A percentile compares a stretch with the other conserved stretches of the same genome.
Conservation (phyloP, 1,140 invertebrate genomes). For the Proctacanthus coquilletti region DNA sequence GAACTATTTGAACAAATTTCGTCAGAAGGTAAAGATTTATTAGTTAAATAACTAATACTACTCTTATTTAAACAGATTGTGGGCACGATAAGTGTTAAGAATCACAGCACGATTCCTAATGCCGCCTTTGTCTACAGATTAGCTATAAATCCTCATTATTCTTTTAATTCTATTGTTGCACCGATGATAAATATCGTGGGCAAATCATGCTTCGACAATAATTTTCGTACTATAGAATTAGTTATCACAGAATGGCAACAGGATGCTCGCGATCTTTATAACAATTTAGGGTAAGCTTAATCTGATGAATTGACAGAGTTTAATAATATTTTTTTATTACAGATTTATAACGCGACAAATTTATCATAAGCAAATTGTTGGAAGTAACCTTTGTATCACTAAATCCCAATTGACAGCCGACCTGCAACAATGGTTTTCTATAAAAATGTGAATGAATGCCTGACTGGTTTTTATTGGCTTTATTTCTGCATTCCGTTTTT, state of each 20-base stretch:
- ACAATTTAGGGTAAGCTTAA: slow-evolving; percentile 12
- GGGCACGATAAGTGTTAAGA: slow-evolving; percentile 21
- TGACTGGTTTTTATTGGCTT: too few species aligned
- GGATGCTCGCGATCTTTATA: slow-evolving; percentile 21
- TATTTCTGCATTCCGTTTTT: too few species aligned
- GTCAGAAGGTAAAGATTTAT: slow-evolving; percentile 9
- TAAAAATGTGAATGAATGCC: too few species aligned
- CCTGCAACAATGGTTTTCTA: too few species aligned
- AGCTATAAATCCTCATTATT: slow-evolving; percentile 20
- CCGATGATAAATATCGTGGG: slow-evolving; percentile 18
- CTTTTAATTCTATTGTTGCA: slow-evolving; percentile 21
- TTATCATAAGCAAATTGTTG: slow-evolving; percentile 27
- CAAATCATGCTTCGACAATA: slow-evolving; percentile 16
- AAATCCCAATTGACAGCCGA: slow-evolving; percentile 22
- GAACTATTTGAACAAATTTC: slow-evolving; percentile 17
- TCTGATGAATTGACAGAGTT: background rate
- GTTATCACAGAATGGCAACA: slow-evolving; percentile 27
- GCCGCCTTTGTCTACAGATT: slow-evolving; percentile 27
- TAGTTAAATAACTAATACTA: background rate
- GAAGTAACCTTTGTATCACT: slow-evolving; percentile 23
- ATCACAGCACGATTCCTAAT: slow-evolving; percentile 22
- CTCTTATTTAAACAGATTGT: slow-evolving; percentile 8
- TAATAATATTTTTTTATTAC: slow-evolving; percentile 4
- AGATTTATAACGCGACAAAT: slow-evolving; percentile 24
- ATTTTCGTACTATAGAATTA: slow-evolving; percentile 20